Evolutionary conservation across 2,797 vertebrate species (phyloP), one percentile per base, ranked within the genome.

Genomic region (Acropternis orthonyx): DNA sequence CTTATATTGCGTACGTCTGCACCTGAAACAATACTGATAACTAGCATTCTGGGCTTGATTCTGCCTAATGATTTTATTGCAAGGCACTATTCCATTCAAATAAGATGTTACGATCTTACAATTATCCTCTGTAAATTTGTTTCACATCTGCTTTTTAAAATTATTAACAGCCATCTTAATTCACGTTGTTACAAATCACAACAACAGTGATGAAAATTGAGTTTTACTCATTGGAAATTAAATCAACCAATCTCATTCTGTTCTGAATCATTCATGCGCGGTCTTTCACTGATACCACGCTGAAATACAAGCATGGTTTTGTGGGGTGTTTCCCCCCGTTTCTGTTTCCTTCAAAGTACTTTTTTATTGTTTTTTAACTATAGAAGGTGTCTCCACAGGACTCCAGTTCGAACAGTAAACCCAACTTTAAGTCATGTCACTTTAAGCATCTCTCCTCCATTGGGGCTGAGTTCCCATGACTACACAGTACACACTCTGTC

Each of bases 391-490:
- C 32, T 75, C 36, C 63, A 44, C 8, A 80, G 55, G 26, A 83
- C 36, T 91, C 39, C 58, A 67, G 22, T 14, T 30, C 78, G 76
- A 88, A 86, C 59, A 71, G 26, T 11, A 68, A 69, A 72, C 10
- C 5, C 43, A 88, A 7, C 30, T 87, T 87, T 30, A 85, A 73
- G 62, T 21, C 36, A 72, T 30, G 27, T 43, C 66, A 56, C 68
- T 94, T 86, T 58, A 92, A 93, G 59, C 3, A 1, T 39, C 46
- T 51, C 23, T 61, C 54, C 55, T 84, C 43, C 13, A 58, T 6
- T 3, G 6, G 62, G 62, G 66, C 34, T 24, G 51, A 88, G 73
- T 84, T 91, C 91, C 89, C 92, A 84, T 84, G 87, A 78, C 69
- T 59, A 62, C 66, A 49, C 2, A 39, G 62, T 28, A 49, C 30